Conservation (phyloP, 2,797 vertebrate species). For the Tenualosa thibaudeaui region DNA sequence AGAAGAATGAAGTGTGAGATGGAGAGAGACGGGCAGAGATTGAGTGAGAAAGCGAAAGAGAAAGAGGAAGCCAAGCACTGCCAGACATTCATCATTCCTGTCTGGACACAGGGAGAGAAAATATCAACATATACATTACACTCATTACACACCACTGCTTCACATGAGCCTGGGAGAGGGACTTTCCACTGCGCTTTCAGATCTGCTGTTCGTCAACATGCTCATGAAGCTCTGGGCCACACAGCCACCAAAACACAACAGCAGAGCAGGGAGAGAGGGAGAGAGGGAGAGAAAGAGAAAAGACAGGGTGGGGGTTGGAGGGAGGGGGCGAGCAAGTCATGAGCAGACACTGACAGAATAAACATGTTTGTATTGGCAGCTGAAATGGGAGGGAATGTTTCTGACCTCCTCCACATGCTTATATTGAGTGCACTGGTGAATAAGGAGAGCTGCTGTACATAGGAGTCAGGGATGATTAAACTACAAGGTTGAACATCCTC, state of each 20-base stretch:
- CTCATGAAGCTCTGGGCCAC: not conserved
- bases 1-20: not conserved
- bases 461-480: not conserved
- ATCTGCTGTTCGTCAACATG: not conserved
- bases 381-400: not conserved
- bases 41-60: not conserved
- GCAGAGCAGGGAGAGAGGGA: not conserved
- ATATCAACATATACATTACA: slow-evolving; percentile 21
- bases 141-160: slow-evolving; percentile 1
- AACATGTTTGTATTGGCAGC: slow-evolving; percentile 1
- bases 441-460: not conserved
- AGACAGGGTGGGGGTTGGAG: not conserved
- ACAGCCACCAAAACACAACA: not conserved
- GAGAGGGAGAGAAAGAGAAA: not conserved
- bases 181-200: not conserved
- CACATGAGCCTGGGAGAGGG: not conserved
- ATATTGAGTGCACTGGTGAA: not conserved
- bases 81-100: not conserved
- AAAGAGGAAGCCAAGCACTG: not conserved
- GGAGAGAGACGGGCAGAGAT: not conserved
- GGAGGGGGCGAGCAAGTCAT: not conserved
- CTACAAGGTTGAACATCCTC: not conserved
- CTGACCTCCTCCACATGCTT: slow-evolving; percentile 7
- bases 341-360: not conserved
- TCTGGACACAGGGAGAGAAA: slow-evolving; percentile 6